Evolutionary conservation across 1,140 invertebrate species (phyloP).

Genomic region (Onthophagus taurus): DNA sequence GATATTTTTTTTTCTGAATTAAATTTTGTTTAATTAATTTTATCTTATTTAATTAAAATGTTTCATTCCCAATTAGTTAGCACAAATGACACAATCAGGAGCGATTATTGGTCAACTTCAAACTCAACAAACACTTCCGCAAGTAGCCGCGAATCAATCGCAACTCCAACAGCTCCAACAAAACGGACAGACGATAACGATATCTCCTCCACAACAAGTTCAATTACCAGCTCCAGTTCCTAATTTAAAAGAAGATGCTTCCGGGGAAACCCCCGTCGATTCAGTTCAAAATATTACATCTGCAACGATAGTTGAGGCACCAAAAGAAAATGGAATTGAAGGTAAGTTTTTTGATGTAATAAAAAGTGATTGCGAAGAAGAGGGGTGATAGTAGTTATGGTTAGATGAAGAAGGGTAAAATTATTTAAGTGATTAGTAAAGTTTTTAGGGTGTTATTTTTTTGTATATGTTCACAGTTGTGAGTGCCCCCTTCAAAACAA

Average conservation of each 20-base stretch:
- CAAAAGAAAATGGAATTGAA: slow-evolving; percentile 26
- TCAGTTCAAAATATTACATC: slow-evolving; percentile 15
- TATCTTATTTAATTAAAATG: slow-evolving; percentile 2
- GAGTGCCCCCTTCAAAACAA: slow-evolving; percentile 10
- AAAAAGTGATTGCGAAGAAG: too few species aligned
- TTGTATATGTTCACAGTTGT: slow-evolving; percentile 9
- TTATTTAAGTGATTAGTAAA: background rate
- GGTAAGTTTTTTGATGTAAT: too few species aligned
- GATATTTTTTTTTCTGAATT: background rate
- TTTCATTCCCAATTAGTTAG: slow-evolving; percentile 28
- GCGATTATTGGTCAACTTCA: slow-evolving; percentile 41
- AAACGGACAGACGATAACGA: slow-evolving; percentile 34
- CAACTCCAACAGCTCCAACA: slow-evolving; percentile 41
- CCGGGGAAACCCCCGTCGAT: slow-evolving; percentile 13
- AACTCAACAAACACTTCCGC: slow-evolving; percentile 31
- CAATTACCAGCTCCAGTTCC: slow-evolving; percentile 28
- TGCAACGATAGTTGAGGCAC: slow-evolving; percentile 17
- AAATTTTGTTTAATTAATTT: background rate
- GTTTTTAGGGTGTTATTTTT: background rate
- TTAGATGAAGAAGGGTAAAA: too few species aligned
- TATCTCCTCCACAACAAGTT: slow-evolving; percentile 31
- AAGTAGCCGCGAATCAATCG: slow-evolving; percentile 26
- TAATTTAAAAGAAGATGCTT: slow-evolving; percentile 21
- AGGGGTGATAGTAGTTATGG: too few species aligned
- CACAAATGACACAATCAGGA: slow-evolving; percentile 40